phyloP scores from a whole-genome alignment of 2,113 vertebrate species.

The Ochotona princeps region DNA sequence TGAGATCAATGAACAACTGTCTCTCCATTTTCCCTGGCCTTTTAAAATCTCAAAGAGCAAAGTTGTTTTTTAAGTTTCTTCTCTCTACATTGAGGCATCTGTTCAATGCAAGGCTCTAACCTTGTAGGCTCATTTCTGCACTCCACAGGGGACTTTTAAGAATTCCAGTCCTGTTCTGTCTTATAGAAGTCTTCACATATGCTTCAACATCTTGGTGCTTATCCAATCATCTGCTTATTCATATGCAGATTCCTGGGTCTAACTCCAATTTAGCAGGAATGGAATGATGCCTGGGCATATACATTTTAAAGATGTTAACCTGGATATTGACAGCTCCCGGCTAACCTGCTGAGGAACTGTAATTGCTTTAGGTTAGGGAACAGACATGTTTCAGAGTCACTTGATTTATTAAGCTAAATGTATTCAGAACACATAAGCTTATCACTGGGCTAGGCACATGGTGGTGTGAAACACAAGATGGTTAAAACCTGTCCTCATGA shows the following conservation, averaged over 20 bases:
- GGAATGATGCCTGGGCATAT: not conserved
- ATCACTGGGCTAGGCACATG: not conserved
- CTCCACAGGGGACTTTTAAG: not conserved
- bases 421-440: not conserved
- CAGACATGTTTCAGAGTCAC: not conserved
- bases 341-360: not conserved
- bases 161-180: not conserved
- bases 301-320: not conserved
- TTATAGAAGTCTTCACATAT: not conserved
- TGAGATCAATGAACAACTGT: not conserved
- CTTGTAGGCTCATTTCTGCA: not conserved
- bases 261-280: not conserved
- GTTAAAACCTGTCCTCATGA: not conserved
- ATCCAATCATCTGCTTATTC: not conserved
- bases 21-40: not conserved
- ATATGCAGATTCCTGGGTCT: not conserved
- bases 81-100: not conserved
- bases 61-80: not conserved
- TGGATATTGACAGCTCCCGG: not conserved
- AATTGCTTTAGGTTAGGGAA: not conserved
- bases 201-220: too few relatives aligned
- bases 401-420: not conserved
- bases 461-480: too few relatives aligned
- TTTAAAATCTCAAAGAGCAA: conserved; percentile 21
- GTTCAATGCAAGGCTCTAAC: not conserved